phyloP scores from a whole-genome alignment of 2,113 vertebrate genomes.

The Progne subis region DNA sequence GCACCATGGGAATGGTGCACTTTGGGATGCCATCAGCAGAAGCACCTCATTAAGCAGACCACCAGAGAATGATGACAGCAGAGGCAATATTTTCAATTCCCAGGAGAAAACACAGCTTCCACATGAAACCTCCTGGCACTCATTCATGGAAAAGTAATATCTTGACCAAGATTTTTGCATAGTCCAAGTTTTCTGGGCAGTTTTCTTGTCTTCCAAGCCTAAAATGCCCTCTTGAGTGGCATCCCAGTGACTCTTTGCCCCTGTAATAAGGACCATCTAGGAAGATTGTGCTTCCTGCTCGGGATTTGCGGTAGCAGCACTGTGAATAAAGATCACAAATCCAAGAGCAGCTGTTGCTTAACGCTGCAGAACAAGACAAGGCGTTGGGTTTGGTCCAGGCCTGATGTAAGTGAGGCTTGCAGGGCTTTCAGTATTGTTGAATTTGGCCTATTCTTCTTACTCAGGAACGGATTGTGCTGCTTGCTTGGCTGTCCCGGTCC shows the following conservation, averaged over 20 bases:
- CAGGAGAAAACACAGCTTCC: neutral
- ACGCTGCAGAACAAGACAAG: slow-evolving; percentile 8
- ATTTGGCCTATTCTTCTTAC: slow-evolving; percentile 54
- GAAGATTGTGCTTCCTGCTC: neutral
- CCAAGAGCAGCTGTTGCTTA: slow-evolving; percentile 41
- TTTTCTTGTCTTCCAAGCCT: neutral
- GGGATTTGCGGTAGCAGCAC: neutral
- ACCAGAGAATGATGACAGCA: neutral
- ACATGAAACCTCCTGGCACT: neutral
- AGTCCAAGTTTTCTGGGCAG: neutral
- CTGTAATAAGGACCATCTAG: neutral
- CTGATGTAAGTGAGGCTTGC: slow-evolving; percentile 54
- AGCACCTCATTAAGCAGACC: neutral
- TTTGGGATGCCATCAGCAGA: neutral
- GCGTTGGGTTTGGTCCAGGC: slow-evolving; percentile 13
- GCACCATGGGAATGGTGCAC: rapidly evolving
- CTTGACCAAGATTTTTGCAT: neutral
- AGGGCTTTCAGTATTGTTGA: slow-evolving; percentile 46
- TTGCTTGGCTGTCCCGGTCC: slow-evolving; percentile 22
- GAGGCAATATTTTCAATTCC: neutral
- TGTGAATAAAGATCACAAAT: neutral
- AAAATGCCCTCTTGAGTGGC: neutral
- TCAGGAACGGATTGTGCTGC: slow-evolving; percentile 39
- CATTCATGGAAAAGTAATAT: neutral
- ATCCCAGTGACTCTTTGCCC: neutral